Conservation (phyloP, 2,113 vertebrate genomes). For the Halichoerus grypus region DNA sequence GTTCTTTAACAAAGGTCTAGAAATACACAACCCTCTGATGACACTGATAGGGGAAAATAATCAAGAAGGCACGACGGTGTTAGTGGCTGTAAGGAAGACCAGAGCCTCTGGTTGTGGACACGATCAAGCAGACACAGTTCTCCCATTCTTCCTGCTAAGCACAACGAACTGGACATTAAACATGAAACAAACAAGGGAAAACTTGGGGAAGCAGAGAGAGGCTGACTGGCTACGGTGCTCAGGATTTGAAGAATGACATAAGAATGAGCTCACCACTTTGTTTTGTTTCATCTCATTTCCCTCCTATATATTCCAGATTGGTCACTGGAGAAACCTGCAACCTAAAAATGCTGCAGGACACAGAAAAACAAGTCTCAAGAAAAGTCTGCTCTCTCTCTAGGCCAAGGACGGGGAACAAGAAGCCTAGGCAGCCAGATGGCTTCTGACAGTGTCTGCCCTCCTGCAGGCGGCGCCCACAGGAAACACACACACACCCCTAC, state of each 20-base stretch:
- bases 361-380: not conserved
- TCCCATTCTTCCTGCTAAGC: not conserved
- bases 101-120: not conserved
- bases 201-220: not conserved
- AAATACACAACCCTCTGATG: not conserved
- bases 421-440: not conserved
- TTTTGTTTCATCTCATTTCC: not conserved
- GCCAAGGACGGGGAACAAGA: not conserved
- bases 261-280: not conserved
- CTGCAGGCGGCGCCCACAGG: not conserved
- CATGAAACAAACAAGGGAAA: not conserved
- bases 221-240: rapidly evolving
- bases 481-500: not conserved
- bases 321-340: not conserved
- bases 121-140: rapidly evolving
- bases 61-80: not conserved
- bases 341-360: not conserved
- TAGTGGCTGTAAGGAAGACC: not conserved
- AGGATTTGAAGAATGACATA: not conserved
- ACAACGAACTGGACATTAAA: no score
- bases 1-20: not conserved
- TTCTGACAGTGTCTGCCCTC: not conserved
- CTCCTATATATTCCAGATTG: not conserved
- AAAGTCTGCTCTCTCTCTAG: not conserved
- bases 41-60: not conserved